Evolutionary conservation across 2,888 invertebrate species (phyloP).

Genomic region (Lapara coniferarum): DNA sequence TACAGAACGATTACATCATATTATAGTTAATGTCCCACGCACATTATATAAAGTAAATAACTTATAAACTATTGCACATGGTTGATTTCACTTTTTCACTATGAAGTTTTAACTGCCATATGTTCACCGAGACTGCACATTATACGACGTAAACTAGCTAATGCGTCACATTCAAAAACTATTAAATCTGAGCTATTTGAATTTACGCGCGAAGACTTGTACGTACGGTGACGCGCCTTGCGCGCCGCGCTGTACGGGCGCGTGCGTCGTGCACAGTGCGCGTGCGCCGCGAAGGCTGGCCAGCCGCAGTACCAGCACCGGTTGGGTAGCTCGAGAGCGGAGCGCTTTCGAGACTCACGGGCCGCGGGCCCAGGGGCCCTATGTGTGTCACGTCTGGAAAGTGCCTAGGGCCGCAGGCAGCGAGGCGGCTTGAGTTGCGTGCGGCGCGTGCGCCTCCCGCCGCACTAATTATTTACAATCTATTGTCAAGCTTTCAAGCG

Average conservation of each 20-base stretch:
- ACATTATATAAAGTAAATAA: conserved; percentile 64
- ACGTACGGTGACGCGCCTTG: conserved; percentile 17
- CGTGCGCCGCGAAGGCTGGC: conserved; percentile 31
- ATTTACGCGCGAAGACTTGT: conserved; percentile 14
- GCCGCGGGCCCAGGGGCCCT: background rate
- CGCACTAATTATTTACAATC: conserved; percentile 48
- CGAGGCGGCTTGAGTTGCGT: conserved; percentile 33
- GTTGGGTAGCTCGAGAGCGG: background rate
- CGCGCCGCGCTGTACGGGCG: conserved; percentile 27
- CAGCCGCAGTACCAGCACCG: background rate
- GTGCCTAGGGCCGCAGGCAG: conserved; percentile 25
- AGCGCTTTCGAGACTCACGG: background rate
- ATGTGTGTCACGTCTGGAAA: conserved; percentile 23
- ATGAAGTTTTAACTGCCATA: conserved; percentile 19
- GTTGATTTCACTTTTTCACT: conserved; percentile 24
- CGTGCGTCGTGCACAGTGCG: conserved; percentile 31
- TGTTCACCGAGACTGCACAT: conserved; percentile 36
- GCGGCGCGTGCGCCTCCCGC: conserved; percentile 42
- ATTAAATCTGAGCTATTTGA: conserved; percentile 29
- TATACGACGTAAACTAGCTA: conserved; percentile 32
- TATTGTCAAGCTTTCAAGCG: conserved; percentile 53
- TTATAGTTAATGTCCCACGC: conserved; percentile 37
- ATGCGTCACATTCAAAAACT: conserved; percentile 35
- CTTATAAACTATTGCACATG: conserved; percentile 57
- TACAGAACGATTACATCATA: conserved; percentile 38